Conservation (phyloP, 2,113 vertebrate species). For the Rutilus rutilus region DNA sequence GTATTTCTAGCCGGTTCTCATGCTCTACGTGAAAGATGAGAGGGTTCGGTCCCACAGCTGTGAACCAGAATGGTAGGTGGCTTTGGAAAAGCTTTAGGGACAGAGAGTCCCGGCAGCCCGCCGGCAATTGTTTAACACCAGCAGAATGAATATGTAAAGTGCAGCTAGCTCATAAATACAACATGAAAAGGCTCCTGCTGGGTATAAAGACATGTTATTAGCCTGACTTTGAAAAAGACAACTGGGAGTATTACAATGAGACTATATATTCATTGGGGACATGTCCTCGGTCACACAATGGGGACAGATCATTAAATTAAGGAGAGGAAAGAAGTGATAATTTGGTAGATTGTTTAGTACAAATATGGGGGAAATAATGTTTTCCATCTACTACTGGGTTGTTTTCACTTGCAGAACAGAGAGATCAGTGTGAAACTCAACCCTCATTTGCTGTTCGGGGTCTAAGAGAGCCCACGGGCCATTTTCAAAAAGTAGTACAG, state of each 20-base stretch:
- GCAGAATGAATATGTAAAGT: conserved; percentile 81
- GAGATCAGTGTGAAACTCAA: conserved; percentile 38
- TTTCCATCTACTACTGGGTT: conserved; percentile 23
- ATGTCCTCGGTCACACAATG: conserved; percentile 54
- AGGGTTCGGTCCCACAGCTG: conserved; percentile 55
- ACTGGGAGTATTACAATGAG: conserved; percentile 64
- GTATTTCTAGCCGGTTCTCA: conserved; percentile 25
- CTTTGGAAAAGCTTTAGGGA: conserved; percentile 52
- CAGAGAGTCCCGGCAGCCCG: conserved; percentile 57
- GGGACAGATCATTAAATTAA: conserved; percentile 61
- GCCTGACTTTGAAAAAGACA: conserved; percentile 64
- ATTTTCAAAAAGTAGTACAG: neutral
- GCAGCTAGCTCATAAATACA: conserved; percentile 73
- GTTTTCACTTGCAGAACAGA: conserved; percentile 32
- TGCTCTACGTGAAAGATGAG: conserved; percentile 48
- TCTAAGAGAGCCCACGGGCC: neutral
- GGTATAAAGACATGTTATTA: conserved; percentile 66
- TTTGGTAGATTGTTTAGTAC: conserved; percentile 57
- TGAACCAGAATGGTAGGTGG: conserved; percentile 54
- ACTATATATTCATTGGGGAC: conserved; percentile 58
- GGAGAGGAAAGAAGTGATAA: conserved; percentile 58
- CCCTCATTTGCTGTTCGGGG: conserved; percentile 15
- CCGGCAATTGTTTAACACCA: conserved; percentile 71
- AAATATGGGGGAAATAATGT: conserved; percentile 49
- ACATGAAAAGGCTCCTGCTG: conserved; percentile 74